phyloP scores from a whole-genome alignment of 2,797 vertebrate species.

The Tiaroga cobitis region DNA sequence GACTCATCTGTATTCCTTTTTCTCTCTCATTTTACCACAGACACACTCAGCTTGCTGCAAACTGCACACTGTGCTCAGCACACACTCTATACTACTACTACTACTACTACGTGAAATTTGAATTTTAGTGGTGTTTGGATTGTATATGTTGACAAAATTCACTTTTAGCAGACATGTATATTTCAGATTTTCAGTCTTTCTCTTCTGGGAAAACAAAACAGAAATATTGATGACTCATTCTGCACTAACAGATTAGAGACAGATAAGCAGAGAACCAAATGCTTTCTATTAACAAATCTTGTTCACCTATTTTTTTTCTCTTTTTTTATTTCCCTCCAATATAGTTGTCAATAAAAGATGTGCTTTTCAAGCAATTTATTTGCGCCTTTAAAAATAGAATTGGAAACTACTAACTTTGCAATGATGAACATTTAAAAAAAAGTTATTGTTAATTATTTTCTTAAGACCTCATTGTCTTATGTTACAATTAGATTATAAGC shows the following conservation, averaged over 20 bases:
- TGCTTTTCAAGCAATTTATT: background rate
- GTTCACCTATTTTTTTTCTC: background rate
- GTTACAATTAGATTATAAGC: background rate
- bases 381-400: background rate
- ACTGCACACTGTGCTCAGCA: background rate
- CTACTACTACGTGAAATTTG: background rate
- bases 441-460: background rate
- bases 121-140: background rate
- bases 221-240: background rate
- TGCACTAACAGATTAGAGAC: background rate
- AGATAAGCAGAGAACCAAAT: background rate
- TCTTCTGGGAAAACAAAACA: background rate
- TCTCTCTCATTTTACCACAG: slow-evolving; percentile 11
- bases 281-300: background rate
- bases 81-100: background rate
- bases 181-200: background rate
- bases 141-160: background rate
- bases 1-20: slow-evolving; percentile 17
- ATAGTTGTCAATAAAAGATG: background rate
- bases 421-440: background rate
- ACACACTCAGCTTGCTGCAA: slow-evolving; percentile 8
- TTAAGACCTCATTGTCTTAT: background rate
- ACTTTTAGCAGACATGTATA: background rate
- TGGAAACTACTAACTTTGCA: background rate
- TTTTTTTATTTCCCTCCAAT: background rate